Percentiles rank a stretch among this genome's conserved stretches.
Evolutionary conservation across 1,140 invertebrate genomes (phyloP).

Genomic region (Drosophila mayri): DNA sequence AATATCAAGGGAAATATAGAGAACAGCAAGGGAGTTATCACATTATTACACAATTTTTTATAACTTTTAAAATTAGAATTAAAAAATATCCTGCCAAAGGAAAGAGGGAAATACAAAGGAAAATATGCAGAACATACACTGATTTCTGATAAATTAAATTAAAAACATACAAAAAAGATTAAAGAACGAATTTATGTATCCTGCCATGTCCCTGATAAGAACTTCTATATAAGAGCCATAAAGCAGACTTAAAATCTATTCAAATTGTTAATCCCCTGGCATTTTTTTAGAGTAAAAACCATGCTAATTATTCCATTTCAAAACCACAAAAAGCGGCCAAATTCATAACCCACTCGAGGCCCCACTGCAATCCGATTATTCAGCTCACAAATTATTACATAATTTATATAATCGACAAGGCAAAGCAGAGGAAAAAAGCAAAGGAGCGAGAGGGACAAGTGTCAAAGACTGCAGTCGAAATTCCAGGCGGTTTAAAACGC

Average conservation of each 20-base stretch:
- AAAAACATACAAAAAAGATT: too few relatives aligned
- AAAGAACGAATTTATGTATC: too few relatives aligned
- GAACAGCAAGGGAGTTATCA: background rate
- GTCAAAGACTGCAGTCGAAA: constrained; percentile 56
- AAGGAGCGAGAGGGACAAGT: constrained; percentile 27
- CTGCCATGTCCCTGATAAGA: background rate
- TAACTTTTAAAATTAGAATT: background rate
- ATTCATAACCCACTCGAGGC: constrained; percentile 4
- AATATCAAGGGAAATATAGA: background rate
- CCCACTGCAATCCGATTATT: constrained; percentile 28
- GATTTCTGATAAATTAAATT: background rate
- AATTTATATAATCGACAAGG: constrained; percentile 48
- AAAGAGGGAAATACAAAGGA: background rate
- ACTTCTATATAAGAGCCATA: background rate
- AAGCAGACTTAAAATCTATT: background rate
- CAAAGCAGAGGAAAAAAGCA: background rate
- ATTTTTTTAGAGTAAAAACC: background rate
- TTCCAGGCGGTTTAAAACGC: constrained; percentile 60
- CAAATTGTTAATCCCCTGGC: background rate
- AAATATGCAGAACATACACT: background rate
- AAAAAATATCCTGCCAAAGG: background rate
- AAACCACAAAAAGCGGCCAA: background rate
- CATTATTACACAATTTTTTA: background rate
- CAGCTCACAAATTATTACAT: constrained; percentile 60
- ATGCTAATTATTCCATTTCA: background rate